Percentiles rank a stretch among this genome's conserved stretches.
These are phyloP conservation scores for Ictalurus furcatus DNA, from an alignment of 2,113 vertebrate species.

Conservation along the genomic window DNA sequence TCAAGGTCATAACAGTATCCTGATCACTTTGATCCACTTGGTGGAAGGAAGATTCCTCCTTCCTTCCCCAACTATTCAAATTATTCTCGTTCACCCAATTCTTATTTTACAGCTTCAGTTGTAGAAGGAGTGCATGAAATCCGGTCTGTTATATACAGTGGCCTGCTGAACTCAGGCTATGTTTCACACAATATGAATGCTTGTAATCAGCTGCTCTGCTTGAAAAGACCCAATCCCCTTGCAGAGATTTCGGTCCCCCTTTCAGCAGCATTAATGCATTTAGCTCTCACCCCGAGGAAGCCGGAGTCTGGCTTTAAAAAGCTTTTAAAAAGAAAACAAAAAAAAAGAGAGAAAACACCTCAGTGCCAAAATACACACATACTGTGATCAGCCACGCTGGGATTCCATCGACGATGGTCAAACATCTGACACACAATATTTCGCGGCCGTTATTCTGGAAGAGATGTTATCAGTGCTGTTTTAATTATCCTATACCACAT, in stretches of 20 bases:
- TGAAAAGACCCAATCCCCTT: slow-evolving; percentile 5
- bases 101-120: slow-evolving; percentile 66
- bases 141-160: slow-evolving; percentile 57
- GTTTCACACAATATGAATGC: background rate
- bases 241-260: slow-evolving; percentile 36
- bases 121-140: slow-evolving; percentile 66
- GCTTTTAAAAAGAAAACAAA: background rate
- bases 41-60: slow-evolving; percentile 20
- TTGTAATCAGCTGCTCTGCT: slow-evolving; percentile 33
- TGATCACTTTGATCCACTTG: slow-evolving; percentile 40
- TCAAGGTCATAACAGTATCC: background rate
- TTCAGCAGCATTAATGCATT: slow-evolving; percentile 59
- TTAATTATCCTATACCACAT: slow-evolving; percentile 33
- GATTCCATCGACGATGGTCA: slow-evolving; percentile 1
- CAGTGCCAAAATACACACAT: slow-evolving; percentile 51
- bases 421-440: slow-evolving; percentile 3
- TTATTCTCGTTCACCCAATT: slow-evolving; percentile 56
- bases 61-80: slow-evolving; percentile 22
- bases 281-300: slow-evolving; percentile 51
- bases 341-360: background rate
- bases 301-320: slow-evolving; percentile 7
- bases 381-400: slow-evolving; percentile 14
- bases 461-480: slow-evolving; percentile 17
- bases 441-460: background rate
- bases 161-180: slow-evolving; percentile 35